phyloP scores from a whole-genome alignment of 2,888 invertebrate species.

The Ramazzottius varieornatus region DNA sequence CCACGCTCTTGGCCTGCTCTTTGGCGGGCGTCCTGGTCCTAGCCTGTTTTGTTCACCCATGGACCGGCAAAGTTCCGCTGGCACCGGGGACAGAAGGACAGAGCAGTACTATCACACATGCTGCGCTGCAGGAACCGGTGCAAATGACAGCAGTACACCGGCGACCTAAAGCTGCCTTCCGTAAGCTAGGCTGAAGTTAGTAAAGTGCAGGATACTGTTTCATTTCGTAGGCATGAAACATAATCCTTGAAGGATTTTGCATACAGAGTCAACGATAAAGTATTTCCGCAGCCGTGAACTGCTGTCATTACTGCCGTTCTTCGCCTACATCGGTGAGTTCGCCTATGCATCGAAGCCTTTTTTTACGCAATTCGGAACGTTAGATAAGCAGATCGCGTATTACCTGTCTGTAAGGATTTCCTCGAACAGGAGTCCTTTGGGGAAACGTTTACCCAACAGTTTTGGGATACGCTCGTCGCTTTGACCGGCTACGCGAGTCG shows the following conservation, averaged over 20 bases:
- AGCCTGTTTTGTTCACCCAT: neutral
- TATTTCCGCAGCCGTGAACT: too few relatives aligned
- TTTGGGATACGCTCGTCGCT: neutral
- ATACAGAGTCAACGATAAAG: too few relatives aligned
- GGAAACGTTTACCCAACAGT: neutral
- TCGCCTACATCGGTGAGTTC: neutral
- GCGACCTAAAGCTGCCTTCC: too few relatives aligned
- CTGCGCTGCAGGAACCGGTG: too few relatives aligned
- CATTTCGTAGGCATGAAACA: too few relatives aligned
- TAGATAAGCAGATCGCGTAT: neutral
- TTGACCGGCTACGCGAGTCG: neutral
- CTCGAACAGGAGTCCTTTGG: neutral
- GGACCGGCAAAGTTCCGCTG: neutral
- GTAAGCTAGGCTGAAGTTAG: too few relatives aligned
- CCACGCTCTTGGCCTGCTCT: neutral
- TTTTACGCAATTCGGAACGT: neutral
- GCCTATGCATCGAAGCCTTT: too few relatives aligned
- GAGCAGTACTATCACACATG: too few relatives aligned
- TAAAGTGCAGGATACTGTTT: too few relatives aligned
- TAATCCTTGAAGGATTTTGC: too few relatives aligned
- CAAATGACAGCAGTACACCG: too few relatives aligned
- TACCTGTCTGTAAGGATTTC: neutral
- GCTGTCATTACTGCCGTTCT: neutral
- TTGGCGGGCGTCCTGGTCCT: neutral
- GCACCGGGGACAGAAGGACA: neutral